phyloP scores from a whole-genome alignment of 2,797 vertebrate genomes.

The Molossus alvarezi region DNA sequence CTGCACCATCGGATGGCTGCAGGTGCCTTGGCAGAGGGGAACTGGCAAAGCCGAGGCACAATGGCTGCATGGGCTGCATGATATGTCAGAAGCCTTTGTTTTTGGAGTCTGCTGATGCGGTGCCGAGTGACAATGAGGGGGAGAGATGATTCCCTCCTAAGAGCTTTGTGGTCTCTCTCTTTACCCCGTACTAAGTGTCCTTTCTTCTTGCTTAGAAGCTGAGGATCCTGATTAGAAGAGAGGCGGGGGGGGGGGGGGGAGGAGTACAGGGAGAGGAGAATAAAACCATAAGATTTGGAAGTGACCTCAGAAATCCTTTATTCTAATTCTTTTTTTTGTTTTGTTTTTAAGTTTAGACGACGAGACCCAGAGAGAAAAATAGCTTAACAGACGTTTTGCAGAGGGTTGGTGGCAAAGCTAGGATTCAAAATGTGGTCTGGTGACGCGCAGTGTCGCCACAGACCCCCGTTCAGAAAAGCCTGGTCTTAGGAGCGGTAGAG shows the following conservation, averaged over 20 bases:
- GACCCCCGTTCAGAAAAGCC: not conserved
- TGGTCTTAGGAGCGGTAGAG: not conserved
- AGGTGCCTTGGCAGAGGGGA: not conserved
- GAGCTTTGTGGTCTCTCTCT: not conserved
- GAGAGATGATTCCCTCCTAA: not conserved
- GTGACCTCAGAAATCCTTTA: constrained; percentile 30
- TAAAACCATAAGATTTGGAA: not conserved
- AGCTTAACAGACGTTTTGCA: not conserved
- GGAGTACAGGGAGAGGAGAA: not conserved
- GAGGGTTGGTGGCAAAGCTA: not conserved
- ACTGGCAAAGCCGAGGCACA: rapidly evolving
- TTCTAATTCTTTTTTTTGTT: not conserved
- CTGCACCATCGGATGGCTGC: not conserved
- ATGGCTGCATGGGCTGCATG: rapidly evolving
- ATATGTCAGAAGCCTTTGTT: not conserved
- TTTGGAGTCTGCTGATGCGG: not conserved
- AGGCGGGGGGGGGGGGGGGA: not conserved
- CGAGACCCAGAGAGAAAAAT: not conserved
- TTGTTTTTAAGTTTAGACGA: not conserved
- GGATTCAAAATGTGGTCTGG: not conserved
- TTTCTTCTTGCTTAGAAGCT: not conserved
- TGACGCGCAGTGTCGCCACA: not conserved
- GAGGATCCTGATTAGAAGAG: not conserved
- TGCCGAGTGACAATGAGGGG: not conserved
- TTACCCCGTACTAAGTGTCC: not conserved